These are phyloP conservation scores for Dryobates pubescens DNA, from an alignment of 2,797 vertebrate species.

Conservation along the genomic window DNA sequence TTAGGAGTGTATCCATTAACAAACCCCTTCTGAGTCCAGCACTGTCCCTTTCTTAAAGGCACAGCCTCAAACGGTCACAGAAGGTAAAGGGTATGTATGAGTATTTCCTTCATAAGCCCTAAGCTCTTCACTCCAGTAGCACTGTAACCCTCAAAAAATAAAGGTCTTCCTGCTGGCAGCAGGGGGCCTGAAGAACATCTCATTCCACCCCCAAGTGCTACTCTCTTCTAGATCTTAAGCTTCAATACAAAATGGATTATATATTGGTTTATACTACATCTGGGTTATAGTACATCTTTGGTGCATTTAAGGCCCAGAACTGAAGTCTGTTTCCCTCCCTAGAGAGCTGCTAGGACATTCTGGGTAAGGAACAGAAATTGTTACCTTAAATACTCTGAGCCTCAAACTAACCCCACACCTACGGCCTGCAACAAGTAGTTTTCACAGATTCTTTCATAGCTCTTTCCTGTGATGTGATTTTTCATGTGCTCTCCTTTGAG, in stretches of 20 bases:
- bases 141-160: not conserved
- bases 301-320: not conserved
- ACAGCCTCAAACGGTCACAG: no score
- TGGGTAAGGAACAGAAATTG: fast-evolving
- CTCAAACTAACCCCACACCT: not conserved
- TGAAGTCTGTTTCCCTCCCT: not conserved
- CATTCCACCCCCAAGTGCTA: not conserved
- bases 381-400: not conserved
- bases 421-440: not conserved
- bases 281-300: not conserved
- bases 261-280: no score
- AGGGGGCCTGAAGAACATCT: fast-evolving
- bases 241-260: not conserved
- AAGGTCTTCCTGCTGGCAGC: not conserved
- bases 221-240: not conserved
- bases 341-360: not conserved
- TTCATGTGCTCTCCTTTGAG: not conserved
- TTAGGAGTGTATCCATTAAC: not conserved
- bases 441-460: not conserved
- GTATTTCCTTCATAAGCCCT: not conserved
- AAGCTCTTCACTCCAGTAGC: not conserved
- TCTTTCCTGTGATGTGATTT: no score
- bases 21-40: not conserved
- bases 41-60: no score
- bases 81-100: fast-evolving